These are phyloP conservation scores for Todiramphus chloris DNA, from an alignment of 2,113 vertebrate genomes.

Conservation along the genomic window DNA sequence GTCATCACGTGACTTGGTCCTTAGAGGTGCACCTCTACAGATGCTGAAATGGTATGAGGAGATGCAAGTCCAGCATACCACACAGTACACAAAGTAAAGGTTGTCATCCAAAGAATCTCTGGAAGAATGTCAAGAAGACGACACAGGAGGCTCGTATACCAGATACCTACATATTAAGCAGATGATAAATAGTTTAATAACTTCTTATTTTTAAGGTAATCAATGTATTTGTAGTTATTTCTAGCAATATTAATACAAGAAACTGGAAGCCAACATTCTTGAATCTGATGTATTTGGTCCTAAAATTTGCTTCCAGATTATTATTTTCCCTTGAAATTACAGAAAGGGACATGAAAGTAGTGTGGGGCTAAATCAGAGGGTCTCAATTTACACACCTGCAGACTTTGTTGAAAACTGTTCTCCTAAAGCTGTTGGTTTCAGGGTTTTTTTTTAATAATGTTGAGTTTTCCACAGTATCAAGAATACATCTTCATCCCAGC, in stretches of 20 bases:
- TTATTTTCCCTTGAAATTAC: neutral
- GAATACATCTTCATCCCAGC: neutral
- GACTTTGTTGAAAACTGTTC: neutral
- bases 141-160: neutral
- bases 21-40: neutral
- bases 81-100: neutral
- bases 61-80: neutral
- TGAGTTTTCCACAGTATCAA: neutral
- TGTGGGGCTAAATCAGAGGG: neutral
- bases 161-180: neutral
- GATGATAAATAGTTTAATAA: neutral
- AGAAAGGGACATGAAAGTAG: neutral
- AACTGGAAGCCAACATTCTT: neutral
- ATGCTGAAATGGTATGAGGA: neutral
- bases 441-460: neutral
- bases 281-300: neutral
- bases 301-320: neutral
- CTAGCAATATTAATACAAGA: neutral
- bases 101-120: neutral
- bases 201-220: neutral
- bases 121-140: neutral
- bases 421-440: neutral
- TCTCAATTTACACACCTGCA: neutral
- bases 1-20: accelerated
- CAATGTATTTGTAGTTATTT: neutral